Evolutionary conservation across 2,797 vertebrate genomes (phyloP).

Genomic region (Sardinella longiceps): DNA sequence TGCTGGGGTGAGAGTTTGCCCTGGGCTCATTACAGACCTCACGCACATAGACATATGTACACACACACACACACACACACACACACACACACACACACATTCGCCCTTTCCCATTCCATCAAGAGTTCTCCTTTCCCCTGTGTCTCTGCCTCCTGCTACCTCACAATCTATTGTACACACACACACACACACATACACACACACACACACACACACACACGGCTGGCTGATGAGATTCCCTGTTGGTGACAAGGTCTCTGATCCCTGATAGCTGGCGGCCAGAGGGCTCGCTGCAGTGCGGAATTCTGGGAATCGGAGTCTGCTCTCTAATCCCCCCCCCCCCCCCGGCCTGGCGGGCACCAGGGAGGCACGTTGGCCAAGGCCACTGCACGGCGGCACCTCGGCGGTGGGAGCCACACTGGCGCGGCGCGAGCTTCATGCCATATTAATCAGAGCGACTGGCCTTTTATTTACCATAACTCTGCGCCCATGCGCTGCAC

Average conservation of each 20-base stretch:
- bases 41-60: background rate
- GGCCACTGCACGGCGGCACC: no score
- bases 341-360: background rate
- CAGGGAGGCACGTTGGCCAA: background rate
- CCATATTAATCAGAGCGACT: slow-evolving; percentile 10
- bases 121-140: background rate
- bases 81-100: slow-evolving; percentile 1
- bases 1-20: background rate
- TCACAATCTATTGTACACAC: background rate
- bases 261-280: background rate
- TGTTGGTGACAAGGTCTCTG: background rate
- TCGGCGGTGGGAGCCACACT: background rate
- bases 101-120: background rate
- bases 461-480: background rate
- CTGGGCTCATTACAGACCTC: slow-evolving; percentile 4
- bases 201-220: background rate
- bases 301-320: background rate
- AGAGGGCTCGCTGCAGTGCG: background rate
- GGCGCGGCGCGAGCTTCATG: background rate
- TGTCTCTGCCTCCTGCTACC: background rate
- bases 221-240: background rate
- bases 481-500: background rate
- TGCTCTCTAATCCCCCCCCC: background rate
- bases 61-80: slow-evolving; percentile 4
- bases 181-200: slow-evolving; percentile 1